Evolutionary conservation across 2,888 invertebrate genomes (phyloP), one percentile per base, ranked within the genome.

Genomic region (Leptopilina myrica): DNA sequence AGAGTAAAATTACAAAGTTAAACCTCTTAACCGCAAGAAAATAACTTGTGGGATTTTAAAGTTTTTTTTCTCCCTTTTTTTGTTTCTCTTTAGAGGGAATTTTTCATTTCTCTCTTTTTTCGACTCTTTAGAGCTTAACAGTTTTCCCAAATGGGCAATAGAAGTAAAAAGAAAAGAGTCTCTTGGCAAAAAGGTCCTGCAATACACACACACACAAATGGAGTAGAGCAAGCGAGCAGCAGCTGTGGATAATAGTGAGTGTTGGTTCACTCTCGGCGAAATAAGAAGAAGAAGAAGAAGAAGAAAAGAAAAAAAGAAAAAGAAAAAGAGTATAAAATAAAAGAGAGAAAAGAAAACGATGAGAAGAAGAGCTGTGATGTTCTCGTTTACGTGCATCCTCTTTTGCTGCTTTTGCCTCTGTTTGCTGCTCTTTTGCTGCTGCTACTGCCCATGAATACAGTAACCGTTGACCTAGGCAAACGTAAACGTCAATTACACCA

Each of bases 401-500:
- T 43, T 8, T 43, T 46, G 26, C 26, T 26, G 26, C 26, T 26
- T 26, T 33, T 33, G 33, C 33, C 33, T 33, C 33, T 33, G 33
- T 46, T 46, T 43, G 49, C 46, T 67, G 64, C 64, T 12, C 8
- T 11, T 20, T 20, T 20, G 20, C 20, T 20, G 20, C 20, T 20
- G 20, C 6, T 43, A 7, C 49, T 49, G 49, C 11, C 49, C 49
- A 49, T 49, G 67, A 67, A 67, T 67, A 67, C 12, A 67, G 20
- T 67, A 67, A 67, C 67, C 67, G 20, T 67, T 67, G 49, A 67
- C 49, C 67, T 49, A 20, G 15, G 67, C 49, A 15, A 67, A 67
- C 15, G 49, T 67, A 46, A 67, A 67, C 67, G 67, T 67, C 67
- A 67, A 67, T 67, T 67, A 66, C 43, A 67, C 67, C 46, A 46